Conservation (phyloP, 2,797 vertebrate genomes). For the Dendrocincla fuliginosa region DNA sequence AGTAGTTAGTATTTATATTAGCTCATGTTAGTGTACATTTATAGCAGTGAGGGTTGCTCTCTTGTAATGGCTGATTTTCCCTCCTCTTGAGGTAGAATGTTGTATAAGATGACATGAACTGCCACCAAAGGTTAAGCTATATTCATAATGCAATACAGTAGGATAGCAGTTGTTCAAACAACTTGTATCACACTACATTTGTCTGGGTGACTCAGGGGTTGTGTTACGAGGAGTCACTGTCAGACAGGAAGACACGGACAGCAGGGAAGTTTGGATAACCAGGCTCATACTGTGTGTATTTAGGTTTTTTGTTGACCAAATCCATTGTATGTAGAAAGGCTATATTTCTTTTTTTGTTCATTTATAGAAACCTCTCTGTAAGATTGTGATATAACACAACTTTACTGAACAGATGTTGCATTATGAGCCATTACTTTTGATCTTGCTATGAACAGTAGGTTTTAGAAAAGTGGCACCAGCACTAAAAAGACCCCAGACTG, state of each 20-base stretch:
- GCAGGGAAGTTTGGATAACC: conserved; percentile 17
- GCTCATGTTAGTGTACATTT: neutral
- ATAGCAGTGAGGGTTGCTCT: neutral
- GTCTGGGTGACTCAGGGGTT: neutral
- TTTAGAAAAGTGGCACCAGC: neutral
- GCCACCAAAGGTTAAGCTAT: neutral
- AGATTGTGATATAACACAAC: neutral
- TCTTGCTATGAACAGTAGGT: neutral
- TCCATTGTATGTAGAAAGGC: neutral
- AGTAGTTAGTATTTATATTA: neutral
- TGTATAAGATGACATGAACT: neutral
- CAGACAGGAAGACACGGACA: neutral
- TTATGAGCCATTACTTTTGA: neutral
- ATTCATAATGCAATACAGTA: neutral
- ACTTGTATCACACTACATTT: neutral
- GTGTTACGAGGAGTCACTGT: neutral
- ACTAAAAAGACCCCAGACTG: neutral
- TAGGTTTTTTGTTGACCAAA: neutral
- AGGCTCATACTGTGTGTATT: neutral
- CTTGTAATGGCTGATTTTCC: neutral
- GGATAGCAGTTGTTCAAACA: conserved; percentile 21
- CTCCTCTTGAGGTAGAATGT: neutral
- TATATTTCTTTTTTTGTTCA: conserved; percentile 23
- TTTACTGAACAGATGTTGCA: conserved; percentile 14
- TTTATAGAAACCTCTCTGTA: neutral